phyloP scores from a whole-genome alignment of 2,113 vertebrate species.

The Bombycilla garrulus region DNA sequence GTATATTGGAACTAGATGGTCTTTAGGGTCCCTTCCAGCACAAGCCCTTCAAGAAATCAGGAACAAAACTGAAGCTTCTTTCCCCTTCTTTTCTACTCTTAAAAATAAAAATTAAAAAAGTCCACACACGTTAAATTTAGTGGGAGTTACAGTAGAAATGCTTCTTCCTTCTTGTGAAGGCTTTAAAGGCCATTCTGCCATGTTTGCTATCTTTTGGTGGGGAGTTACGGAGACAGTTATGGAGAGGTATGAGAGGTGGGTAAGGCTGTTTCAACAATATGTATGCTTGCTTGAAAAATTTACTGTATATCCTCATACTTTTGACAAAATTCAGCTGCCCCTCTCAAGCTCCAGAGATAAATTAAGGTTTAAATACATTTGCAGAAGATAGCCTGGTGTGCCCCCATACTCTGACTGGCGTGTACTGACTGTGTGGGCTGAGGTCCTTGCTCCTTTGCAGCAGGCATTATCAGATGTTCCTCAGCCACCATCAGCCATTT shows the following conservation, averaged over 20 bases:
- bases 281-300: conserved; percentile 25
- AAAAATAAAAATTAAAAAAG: background rate
- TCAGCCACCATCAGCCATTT: conserved; percentile 10
- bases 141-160: background rate
- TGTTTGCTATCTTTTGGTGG: background rate
- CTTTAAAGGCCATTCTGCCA: background rate
- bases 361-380: background rate
- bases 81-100: background rate
- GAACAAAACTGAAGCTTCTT: background rate
- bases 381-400: background rate
- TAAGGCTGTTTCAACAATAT: conserved; percentile 11
- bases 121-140: background rate
- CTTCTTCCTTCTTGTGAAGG: background rate
- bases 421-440: background rate
- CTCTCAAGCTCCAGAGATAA: conserved; percentile 36
- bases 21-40: background rate
- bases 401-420: background rate
- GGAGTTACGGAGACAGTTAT: background rate
- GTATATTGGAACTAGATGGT: background rate
- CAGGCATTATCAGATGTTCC: background rate
- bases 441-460: background rate
- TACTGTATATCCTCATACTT: background rate
- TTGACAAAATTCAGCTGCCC: background rate
- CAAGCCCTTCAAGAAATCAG: background rate
- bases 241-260: background rate